Base-by-base conservation (phyloP, 1,140 invertebrate species). In the Ooceraea biroi region DNA sequence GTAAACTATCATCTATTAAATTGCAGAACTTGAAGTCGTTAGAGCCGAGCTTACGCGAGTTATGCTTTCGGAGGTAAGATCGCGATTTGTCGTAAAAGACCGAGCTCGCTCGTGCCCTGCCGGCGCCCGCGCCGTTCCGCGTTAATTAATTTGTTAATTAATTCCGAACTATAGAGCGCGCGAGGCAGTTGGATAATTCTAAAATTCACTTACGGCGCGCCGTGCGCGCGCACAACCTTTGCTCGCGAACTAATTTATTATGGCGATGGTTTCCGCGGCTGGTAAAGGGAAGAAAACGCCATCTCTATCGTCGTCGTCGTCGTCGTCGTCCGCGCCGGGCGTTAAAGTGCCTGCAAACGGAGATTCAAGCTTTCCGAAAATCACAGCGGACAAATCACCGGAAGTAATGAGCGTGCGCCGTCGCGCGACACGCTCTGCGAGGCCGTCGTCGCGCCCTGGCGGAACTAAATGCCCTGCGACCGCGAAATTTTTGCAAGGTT, bases 1-100 rank as follows among this genome's bases (percentile, higher is more conserved):
- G 76, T 80, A 80, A 80, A 80, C 76, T 80, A 80, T 80, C 76
- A 46, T 80, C 76, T 71, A 80, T 80, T 80, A 80, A 80, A 80
- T 80, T 80, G 65, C 65, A 71, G 76, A 80, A 80, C 76, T 80
- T 55, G 65, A 50, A 80, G 76, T 71, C 76, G 76, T 78, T 78
- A 80, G 76, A 80, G 48, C 65, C 76, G 50, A 80, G 76, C 76
- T 80, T 80, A 58, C 65, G 76, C 65, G 65, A 80, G 36, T 80
- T 71, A 80, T 80, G 76, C 76, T 80, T 57, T 80, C n/a, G 52
- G 36, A 80, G 50, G 65, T 80, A 80, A 80, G 76, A 80, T 80
- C 76, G 65, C 76, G 82, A 76, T 83, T 77, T 60, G 72, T 83
- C 71, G 73, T 48, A 65, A 61, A 44, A 55, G 50, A 55, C 22